A percentile compares a stretch with the other conserved stretches of the same genome.
phyloP scores from a whole-genome alignment of 2,797 vertebrate genomes.

The Neoniphon sammara region DNA sequence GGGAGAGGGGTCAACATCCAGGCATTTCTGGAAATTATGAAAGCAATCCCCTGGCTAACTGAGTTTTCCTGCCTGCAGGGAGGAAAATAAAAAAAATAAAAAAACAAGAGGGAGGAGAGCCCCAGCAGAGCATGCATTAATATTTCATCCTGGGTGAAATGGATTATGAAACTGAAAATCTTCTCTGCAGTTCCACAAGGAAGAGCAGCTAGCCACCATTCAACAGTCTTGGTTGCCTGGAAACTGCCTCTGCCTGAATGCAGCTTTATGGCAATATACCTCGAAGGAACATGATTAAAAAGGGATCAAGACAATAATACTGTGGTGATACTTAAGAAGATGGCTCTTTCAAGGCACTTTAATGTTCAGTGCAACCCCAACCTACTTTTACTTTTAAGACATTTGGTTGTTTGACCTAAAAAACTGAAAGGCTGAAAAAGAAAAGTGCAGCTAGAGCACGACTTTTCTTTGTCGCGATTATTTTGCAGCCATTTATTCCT shows the following conservation, averaged over 20 bases:
- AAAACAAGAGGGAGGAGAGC: slow-evolving; percentile 28
- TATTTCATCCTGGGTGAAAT: slow-evolving; percentile 64
- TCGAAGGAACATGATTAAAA: slow-evolving; percentile 19
- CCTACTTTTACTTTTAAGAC: too few species aligned
- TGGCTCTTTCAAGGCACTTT: too few species aligned
- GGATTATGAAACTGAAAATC: slow-evolving; percentile 63
- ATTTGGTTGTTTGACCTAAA: too few species aligned
- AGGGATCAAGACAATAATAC: slow-evolving; percentile 6
- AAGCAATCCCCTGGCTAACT: slow-evolving; percentile 4
- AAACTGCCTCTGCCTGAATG: slow-evolving; percentile 55
- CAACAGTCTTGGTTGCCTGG: slow-evolving; percentile 68
- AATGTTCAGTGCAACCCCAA: too few species aligned
- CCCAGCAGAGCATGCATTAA: slow-evolving; percentile 55
- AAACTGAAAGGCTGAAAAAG: background rate
- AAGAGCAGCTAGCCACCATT: slow-evolving; percentile 48
- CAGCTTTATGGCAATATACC: background rate
- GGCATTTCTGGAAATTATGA: background rate
- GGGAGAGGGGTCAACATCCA: background rate
- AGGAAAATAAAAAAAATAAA: too few species aligned
- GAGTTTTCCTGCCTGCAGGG: slow-evolving; percentile 13
- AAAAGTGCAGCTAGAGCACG: background rate
- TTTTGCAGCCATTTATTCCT: too few species aligned
- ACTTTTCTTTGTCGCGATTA: too few species aligned
- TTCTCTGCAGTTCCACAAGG: slow-evolving; percentile 45
- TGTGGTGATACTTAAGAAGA: background rate